Evolutionary conservation across 2,888 invertebrate genomes (phyloP).

Genomic region (Chaitophorus viminalis): DNA sequence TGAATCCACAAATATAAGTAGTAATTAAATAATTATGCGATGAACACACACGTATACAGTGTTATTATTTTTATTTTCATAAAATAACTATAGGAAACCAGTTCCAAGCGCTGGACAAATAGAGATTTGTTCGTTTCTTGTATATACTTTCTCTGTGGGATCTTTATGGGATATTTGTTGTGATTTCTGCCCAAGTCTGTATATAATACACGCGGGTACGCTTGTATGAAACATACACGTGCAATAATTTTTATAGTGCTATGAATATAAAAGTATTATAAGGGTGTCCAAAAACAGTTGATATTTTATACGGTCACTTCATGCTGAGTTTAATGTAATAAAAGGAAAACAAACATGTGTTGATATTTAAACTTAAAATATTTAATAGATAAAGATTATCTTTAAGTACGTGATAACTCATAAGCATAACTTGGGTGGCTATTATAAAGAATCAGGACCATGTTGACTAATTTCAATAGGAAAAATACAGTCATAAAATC

Average conservation of each 20-base stretch:
- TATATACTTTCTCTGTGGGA: slow-evolving; percentile 37
- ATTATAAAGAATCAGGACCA: neutral
- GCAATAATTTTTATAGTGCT: neutral
- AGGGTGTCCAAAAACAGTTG: neutral
- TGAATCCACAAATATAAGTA: slow-evolving; percentile 2
- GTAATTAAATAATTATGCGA: slow-evolving; percentile 10
- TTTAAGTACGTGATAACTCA: no score
- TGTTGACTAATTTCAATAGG: no score
- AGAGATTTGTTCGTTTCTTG: slow-evolving; percentile 15
- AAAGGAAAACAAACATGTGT: neutral
- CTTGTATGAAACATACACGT: neutral
- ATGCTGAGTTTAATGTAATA: neutral
- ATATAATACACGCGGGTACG: neutral
- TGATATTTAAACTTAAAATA: neutral
- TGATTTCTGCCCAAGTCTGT: neutral
- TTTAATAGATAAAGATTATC: no score
- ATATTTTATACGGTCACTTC: neutral
- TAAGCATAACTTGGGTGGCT: no score
- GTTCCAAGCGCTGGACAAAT: slow-evolving; percentile 14
- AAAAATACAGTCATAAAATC: no score
- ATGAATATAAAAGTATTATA: slow-evolving; percentile 12
- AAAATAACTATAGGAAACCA: slow-evolving; percentile 12
- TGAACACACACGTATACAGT: neutral
- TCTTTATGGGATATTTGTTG: slow-evolving; percentile 1
- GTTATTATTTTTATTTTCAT: neutral